Evolutionary conservation across 2,113 vertebrate species (phyloP).

Genomic region (Lynx canadensis): DNA sequence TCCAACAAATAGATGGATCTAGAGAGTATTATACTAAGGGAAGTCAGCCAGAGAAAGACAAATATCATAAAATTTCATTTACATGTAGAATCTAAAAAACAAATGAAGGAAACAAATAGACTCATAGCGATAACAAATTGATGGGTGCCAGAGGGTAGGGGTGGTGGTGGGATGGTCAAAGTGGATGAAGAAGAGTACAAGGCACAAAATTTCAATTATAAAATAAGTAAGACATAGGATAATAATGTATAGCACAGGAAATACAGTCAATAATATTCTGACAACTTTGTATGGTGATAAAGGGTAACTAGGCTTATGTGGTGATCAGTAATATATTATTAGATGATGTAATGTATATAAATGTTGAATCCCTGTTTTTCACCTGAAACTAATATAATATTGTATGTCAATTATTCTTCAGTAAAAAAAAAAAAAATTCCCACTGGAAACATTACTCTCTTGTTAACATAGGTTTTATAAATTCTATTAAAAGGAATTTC

Average conservation of each 20-base stretch:
- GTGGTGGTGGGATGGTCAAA: neutral
- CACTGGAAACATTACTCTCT: neutral
- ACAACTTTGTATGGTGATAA: neutral
- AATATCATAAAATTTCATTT: neutral
- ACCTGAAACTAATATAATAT: neutral
- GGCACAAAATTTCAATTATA: neutral
- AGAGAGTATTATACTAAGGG: neutral
- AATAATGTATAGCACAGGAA: no score
- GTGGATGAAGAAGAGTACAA: neutral
- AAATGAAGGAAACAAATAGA: neutral
- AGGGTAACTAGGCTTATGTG: neutral
- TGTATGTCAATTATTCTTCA: neutral
- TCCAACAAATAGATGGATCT: no score
- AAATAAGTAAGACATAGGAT: neutral
- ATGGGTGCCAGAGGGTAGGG: neutral
- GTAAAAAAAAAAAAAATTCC: neutral
- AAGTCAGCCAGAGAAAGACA: neutral
- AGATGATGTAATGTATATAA: neutral
- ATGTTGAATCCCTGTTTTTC: neutral
- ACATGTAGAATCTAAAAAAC: neutral
- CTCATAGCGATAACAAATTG: neutral
- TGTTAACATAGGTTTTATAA: neutral
- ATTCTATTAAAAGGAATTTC: neutral
- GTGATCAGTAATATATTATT: neutral
- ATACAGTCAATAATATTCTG: neutral